Evolutionary conservation across 2,113 vertebrate species (phyloP), one percentile per base, ranked within the genome.

Genomic region (Syngnathus scovelli): DNA sequence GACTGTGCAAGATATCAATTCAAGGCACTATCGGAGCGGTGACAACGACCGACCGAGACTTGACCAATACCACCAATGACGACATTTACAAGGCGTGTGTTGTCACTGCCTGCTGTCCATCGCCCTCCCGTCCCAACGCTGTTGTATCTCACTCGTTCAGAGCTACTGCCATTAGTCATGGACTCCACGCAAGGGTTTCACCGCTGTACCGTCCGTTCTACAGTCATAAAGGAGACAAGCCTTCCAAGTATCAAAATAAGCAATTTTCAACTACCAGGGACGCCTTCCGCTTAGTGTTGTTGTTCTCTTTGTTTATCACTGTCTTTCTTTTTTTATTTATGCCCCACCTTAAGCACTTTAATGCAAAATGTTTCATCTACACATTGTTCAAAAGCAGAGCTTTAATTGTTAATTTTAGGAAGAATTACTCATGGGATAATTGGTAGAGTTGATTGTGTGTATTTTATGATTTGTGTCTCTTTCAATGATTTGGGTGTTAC

Each of bases 211-310:
- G 83, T 91, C 87, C 87, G 83, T 91, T 86, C 87, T 88, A 88
- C 86, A 88, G 88, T 89, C 89, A 91, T 87, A 91, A 90, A 90
- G 86, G 89, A 91, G 88, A 90, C 89, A 92, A 92, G 89, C 88
- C 89, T 91, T 91, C 85, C 84, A 87, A 91, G 80, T 85, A 88
- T 88, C 85, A 82, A 87, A 88, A 91, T 89, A 91, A 90, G 90
- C 88, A 90, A 90, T 92, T 89, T 82, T 88, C 81, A 88, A 89
- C 91, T 90, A 88, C 89, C 90, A 90, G 90, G 89, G 89, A 90
- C 86, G 84, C 88, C 89, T 90, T 89, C 87, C 88, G 85, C 84
- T 88, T 85, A 85, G 79, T 67, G 71, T 83, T 90, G 88, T 90
- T 89, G 83, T 88, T 88, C 81, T 84, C 78, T 78, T 79, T 69